These are phyloP conservation scores for Dinothrombium tinctorium DNA, from an alignment of 1,140 invertebrate species.

Conservation along the genomic window DNA sequence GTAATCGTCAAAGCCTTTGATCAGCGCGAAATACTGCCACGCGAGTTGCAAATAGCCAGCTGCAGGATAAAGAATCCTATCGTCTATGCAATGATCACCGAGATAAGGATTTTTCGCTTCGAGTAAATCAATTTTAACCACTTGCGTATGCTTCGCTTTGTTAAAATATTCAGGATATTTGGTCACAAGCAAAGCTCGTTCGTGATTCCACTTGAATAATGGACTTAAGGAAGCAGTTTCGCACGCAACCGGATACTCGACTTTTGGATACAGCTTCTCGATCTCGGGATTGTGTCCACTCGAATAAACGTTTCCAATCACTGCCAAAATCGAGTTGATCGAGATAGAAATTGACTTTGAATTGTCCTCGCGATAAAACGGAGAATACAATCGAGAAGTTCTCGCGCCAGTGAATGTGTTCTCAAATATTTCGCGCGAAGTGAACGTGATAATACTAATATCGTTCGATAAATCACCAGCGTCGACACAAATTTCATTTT, in stretches of 20 bases:
- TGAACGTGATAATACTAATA: no score
- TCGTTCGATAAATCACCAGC: no score
- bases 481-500: no score
- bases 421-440: no score
- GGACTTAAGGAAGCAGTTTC: conserved; percentile 25
- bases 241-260: conserved; percentile 35
- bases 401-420: no score
- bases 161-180: conserved; percentile 12
- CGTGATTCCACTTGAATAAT: conserved; percentile 28
- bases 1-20: conserved; percentile 24
- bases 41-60: conserved; percentile 44
- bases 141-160: conserved; percentile 20
- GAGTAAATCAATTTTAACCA: conserved; percentile 49
- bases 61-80: conserved; percentile 78
- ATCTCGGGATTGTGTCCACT: conserved; percentile 51
- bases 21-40: not conserved
- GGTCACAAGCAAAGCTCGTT: conserved; percentile 12
- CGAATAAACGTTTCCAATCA: conserved; percentile 47
- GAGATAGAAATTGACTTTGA: no score
- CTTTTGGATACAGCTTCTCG: conserved; percentile 41
- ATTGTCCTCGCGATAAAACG: no score
- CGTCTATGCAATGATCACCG: conserved; percentile 71
- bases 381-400: no score
- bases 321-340: no score
- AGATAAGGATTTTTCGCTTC: conserved; percentile 40